A percentile compares a stretch with the other conserved stretches of the same genome.
Evolutionary conservation across 1,140 invertebrate species (phyloP).

Genomic region (Ceratina australensis): DNA sequence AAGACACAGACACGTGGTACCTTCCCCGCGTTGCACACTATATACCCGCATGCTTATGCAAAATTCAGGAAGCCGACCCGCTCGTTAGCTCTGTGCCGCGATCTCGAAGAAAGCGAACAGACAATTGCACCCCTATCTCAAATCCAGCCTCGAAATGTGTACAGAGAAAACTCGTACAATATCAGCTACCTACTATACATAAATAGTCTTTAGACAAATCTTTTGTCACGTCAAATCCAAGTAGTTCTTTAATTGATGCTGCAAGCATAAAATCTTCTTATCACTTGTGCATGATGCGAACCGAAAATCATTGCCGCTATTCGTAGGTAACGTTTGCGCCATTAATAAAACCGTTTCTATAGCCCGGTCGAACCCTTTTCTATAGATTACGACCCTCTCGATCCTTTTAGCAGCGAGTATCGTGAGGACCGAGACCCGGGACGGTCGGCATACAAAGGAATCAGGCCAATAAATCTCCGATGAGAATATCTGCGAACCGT

Average conservation of each 20-base stretch:
- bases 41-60: background rate
- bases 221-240: too few species aligned
- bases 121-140: background rate
- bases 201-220: too few species aligned
- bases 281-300: too few species aligned
- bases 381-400: background rate
- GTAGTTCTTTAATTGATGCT: too few species aligned
- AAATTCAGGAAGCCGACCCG: slow-evolving; percentile 17
- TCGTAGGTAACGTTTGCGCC: background rate
- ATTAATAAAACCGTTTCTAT: slow-evolving; percentile 26
- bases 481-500: background rate
- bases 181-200: too few species aligned
- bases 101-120: background rate
- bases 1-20: background rate
- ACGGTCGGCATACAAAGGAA: slow-evolving; percentile 16
- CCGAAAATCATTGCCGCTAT: background rate
- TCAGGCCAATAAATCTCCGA: slow-evolving; percentile 28
- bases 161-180: background rate
- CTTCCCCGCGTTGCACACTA: background rate
- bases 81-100: background rate
- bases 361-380: background rate
- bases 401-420: slow-evolving; percentile 14
- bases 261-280: too few species aligned
- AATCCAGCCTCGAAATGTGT: background rate
- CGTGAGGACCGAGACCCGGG: background rate